These are phyloP conservation scores for Potamarius usumacintae DNA, from an alignment of 2,113 vertebrate species.

Conservation along the genomic window DNA sequence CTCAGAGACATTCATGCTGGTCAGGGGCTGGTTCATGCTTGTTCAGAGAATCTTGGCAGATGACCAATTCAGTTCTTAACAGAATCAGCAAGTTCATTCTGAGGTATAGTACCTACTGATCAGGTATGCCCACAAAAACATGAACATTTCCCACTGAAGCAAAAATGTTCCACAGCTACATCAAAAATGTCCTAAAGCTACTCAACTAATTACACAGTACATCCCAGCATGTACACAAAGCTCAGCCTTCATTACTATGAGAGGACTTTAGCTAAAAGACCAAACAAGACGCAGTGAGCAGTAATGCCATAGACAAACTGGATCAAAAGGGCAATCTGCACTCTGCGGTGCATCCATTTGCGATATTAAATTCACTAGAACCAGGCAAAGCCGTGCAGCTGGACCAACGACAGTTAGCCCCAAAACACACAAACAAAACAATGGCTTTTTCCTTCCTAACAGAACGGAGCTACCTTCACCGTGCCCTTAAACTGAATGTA, in stretches of 20 bases:
- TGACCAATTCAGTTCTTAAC: background rate
- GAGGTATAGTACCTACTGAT: background rate
- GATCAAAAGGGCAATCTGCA: background rate
- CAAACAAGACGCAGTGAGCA: background rate
- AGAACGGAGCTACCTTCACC: background rate
- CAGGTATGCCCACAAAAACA: background rate
- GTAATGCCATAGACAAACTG: constrained; percentile 7
- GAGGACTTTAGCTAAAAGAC: constrained; percentile 6
- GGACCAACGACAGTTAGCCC: constrained; percentile 29
- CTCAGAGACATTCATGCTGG: background rate
- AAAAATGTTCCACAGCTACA: background rate
- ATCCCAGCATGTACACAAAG: background rate
- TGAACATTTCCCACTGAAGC: background rate
- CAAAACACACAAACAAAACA: background rate
- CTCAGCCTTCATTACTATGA: constrained; percentile 9
- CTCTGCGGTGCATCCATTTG: constrained; percentile 35
- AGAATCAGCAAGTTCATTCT: background rate
- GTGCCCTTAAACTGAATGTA: background rate
- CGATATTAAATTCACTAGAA: constrained; percentile 45
- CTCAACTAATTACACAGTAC: background rate
- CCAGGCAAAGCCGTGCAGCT: constrained; percentile 27
- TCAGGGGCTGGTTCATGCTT: background rate
- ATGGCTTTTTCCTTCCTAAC: background rate
- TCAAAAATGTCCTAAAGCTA: constrained; percentile 7
- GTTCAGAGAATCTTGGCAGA: background rate